Conservation (phyloP, 2,113 vertebrate species). For the Indicator indicator region DNA sequence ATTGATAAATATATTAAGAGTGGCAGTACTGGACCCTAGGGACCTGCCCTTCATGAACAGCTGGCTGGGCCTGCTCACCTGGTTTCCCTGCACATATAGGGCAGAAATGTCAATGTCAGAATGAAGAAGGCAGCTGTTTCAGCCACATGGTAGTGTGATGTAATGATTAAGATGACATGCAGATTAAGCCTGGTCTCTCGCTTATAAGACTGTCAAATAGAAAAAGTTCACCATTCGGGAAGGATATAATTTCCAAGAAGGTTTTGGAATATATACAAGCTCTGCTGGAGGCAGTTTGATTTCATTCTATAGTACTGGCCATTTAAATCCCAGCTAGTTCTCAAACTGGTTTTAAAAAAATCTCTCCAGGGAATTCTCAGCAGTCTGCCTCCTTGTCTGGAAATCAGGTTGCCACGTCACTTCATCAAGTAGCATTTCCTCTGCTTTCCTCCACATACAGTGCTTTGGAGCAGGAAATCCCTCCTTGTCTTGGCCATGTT, state of each 20-base stretch:
- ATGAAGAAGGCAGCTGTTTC: neutral
- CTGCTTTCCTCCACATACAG: neutral
- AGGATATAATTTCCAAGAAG: neutral
- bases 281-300: neutral
- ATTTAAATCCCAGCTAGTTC: neutral
- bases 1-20: neutral
- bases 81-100: too few relatives aligned
- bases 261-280: neutral
- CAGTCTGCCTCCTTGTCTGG: too few relatives aligned
- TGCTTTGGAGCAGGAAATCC: neutral
- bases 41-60: too few relatives aligned
- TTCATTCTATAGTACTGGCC: neutral
- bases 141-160: rapidly evolving
- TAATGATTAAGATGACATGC: neutral
- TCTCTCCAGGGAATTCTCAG: neutral
- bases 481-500: too few relatives aligned
- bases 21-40: neutral
- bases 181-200: neutral
- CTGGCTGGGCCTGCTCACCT: too few relatives aligned
- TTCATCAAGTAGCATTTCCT: neutral
- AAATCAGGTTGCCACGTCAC: too few relatives aligned
- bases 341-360: neutral
- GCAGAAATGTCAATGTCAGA: neutral
- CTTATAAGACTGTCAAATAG: neutral
- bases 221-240: neutral